Base-by-base conservation (phyloP, 2,797 vertebrate genomes). In the Clarias pachynema region DNA sequence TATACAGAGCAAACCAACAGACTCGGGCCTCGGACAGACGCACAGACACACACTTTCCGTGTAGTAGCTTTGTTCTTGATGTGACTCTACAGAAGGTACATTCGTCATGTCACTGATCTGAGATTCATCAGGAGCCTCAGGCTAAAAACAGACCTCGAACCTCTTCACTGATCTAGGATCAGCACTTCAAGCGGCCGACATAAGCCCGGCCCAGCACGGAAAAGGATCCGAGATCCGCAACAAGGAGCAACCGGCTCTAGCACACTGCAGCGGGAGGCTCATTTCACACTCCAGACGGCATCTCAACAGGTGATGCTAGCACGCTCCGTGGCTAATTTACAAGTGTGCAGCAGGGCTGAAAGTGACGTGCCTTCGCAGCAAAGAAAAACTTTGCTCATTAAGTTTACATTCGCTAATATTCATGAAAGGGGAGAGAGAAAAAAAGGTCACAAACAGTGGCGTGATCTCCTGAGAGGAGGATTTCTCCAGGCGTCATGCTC, bases 201-300 rank as follows among this genome's bases (percentile, higher is more conserved):
- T 83, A 65, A 83, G 82, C 66, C 68, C 44, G 69, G 49, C 5
- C 63, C 66, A 68, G 66, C 56, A 66, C 14, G 53, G 14, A 63
- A 40, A 70, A 88, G 83, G 87, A 83, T 84, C 84, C 26, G 77
- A 85, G 89, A 86, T 81, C 87, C 20, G 87, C 82, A 81, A 56
- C 63, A 65, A 24, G 18, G 79, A 68, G 83, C 40, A 85, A 84
- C 14, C 78, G 62, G 78, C 70, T 84, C 70, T 75, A 90, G 81
- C 72, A 77, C 77, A 60, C 74, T 88, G 14, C 89, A 79, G 85
- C 83, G 75, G 90, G 89, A 86, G 87, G 88, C 86, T 90, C 87
- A 85, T 88, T 91, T 91, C 90, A 91, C 89, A 90, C 89, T 89
- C 89, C 91, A 91, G 90, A 91, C 90, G 88, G 89, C 86, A 83